A percentile compares a stretch with the other conserved stretches of the same genome.
phyloP scores from a whole-genome alignment of 2,113 vertebrate species.

The Psammodynastes pulverulentus region DNA sequence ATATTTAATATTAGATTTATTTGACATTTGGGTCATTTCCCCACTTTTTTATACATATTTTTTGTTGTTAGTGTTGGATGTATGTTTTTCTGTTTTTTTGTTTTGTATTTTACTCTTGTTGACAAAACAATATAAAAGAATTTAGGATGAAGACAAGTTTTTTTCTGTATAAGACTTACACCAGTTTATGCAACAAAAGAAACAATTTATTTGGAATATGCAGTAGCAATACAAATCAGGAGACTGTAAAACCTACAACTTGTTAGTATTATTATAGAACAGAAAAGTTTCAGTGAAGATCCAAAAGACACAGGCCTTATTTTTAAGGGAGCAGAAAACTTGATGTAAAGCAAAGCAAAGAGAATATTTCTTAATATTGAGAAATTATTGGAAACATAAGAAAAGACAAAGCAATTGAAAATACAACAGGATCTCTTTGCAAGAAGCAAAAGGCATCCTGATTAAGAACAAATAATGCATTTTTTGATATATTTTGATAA shows the following conservation, averaged over 20 bases:
- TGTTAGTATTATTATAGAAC: conserved; percentile 88
- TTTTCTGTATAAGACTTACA: conserved; percentile 76
- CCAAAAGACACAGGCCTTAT: conserved; percentile 83
- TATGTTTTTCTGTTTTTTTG: not conserved
- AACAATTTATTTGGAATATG: conserved; percentile 96
- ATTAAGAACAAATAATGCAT: conserved; percentile 53
- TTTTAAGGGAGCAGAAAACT: conserved; percentile 85
- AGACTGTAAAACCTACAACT: conserved; percentile 91
- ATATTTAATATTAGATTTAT: not conserved
- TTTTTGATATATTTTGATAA: conserved; percentile 62
- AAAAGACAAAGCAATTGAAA: conserved; percentile 57
- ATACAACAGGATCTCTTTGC: conserved; percentile 55
- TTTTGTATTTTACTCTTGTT: not conserved
- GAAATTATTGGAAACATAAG: conserved; percentile 64
- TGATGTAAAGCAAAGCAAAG: conserved; percentile 80
- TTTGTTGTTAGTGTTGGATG: not conserved
- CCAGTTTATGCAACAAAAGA: conserved; percentile 85
- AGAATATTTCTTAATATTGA: conserved; percentile 72
- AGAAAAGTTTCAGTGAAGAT: conserved; percentile 76
- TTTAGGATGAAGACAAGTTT: not conserved
- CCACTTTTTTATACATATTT: not conserved
- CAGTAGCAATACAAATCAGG: conserved; percentile 97
- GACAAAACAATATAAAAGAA: not conserved
- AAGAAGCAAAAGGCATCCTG: conserved; percentile 54
- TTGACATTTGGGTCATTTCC: not conserved